Base-by-base conservation (phyloP, 2,797 vertebrate genomes). In the Mormyrus hasselquistii region DNA sequence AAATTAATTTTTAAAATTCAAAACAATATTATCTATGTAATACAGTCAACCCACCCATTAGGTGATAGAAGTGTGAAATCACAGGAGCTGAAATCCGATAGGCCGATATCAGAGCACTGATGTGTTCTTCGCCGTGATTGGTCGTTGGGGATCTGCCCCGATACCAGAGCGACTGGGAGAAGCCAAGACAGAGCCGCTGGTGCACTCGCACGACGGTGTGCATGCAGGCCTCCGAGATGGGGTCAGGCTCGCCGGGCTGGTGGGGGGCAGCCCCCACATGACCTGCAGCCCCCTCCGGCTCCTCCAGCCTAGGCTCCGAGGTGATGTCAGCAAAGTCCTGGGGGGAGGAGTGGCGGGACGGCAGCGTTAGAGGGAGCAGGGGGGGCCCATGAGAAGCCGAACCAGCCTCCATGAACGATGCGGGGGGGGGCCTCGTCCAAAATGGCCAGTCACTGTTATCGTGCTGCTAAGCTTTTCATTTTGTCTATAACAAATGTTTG, bases 311-410 rank as follows among this genome's bases (percentile, higher is more conserved):
- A 25, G 96, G 94, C 91, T 97, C 92, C 65, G 95, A 89, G 49
- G 94, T 92, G 88, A 99, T 96, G 94, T 99, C 99, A 90, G 95
- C 96, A 90, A 99, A 99, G 93, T 99, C 99, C 99, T 99, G 50
- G 8, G 29, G 49, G 14, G 22, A 0, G 38, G 6, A 47, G 3
- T 1, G 57, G n/a, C 0, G 29, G 10, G 25, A 2, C 3, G 19
- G 8, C 41, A 16, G 10, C n/a, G 19, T 79, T 79, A 79, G 5
- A n/a, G 14, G 34, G 38, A 22, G 12, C 22, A 10, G 29, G 59
- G 2, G 65, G 29, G 14, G 9, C 0, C 62, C 22, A 65, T 4
- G 22, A 65, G 59, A 65, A 1, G 7, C 59, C 6, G n/a, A 8
- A 65, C 69, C 22, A 38, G 73, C 53, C 16, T 1, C 19, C 6